Base-by-base conservation (phyloP, 2,113 vertebrate species). In the Regulus satrapa region DNA sequence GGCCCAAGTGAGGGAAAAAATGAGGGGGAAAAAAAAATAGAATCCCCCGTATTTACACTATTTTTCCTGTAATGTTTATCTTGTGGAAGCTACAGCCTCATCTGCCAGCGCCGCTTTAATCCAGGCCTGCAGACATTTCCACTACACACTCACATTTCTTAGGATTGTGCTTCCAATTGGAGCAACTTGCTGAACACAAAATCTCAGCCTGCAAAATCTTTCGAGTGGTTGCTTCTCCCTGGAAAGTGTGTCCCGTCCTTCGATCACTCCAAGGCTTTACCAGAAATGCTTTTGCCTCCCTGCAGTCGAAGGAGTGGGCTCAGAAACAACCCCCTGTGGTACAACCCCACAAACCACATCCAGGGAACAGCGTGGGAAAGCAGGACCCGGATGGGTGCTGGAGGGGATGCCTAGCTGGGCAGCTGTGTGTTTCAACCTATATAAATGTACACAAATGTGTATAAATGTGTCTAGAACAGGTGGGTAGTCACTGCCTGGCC, bases 401-500 rank as follows among this genome's bases (percentile, higher is more conserved):
- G 85, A 15, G 72, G 49, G 5, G 32, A 59, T 55, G 67, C 38
- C 56, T 13, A 7, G 31, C 36, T 48, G 17, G 36, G 48, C 8
- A 28, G 48, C 54, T 41, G 12, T 11, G 16, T 6, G 9, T 32
- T 32, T 31, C 19, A 10, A 4, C 12, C 13, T 18, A 14, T 11
- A 49, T 29, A 45, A 69, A 59, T 32, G 7, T 45, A 31, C 19
- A 21, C 4, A 26, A 25, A 25, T 29, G 14, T 48, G 9, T 43
- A 28, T n/a, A 16, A 54, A 32, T 46, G 5, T n/a, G 11, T 14
- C 4, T 28, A 3, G 0, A 34, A 18, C 38, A 28, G 36, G 71
- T 4, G 5, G 26, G 46, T 9, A 15, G 12, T 19, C 34, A 34
- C 0, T 1, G 11, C 48, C 72, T 87, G 0, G 0, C 36, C 3